Evolutionary conservation across 1,140 invertebrate species (phyloP), one percentile per base, ranked within the genome.

Genomic region (Lordiphosa stackelbergi): DNA sequence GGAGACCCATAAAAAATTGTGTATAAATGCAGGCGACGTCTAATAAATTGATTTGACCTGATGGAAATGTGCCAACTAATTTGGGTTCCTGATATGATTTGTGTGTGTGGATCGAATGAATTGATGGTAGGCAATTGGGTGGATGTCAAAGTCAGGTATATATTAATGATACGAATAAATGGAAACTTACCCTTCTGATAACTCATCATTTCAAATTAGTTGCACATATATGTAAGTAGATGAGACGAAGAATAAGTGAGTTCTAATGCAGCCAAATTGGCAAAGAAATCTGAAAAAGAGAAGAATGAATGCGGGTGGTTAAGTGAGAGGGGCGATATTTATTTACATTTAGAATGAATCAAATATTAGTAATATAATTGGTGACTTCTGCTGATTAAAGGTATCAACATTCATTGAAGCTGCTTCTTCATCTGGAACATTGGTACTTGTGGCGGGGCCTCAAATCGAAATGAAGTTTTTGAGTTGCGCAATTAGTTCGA

Each of bases 151-250:
- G 52, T 6, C 69, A 73, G 63, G 31, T 24, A 34, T 47, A 13
- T 34, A 64, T 19, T 45, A 24, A 24, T 24, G 31, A 40, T 31
- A 52, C 11, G 13, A n/a, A 16, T 1, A 46, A 8, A 12, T 36
- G 42, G 43, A 6, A 28, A 85, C 84, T 77, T 73, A 86, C 84
- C 84, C 66, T 86, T 86, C 59, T 86, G 84, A 72, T 86, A 86
- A 77, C 84, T 86, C 84, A 86, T 86, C 69, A 66, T 83, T 73
- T 47, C 55, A 62, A 63, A 69, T 73, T 62, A 63, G 43, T 54
- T 46, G 46, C 74, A 58, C 66, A 77, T 78, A 60, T 51, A 79
- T 66, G 61, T 22, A 43, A 37, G 19, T 11, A 10, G 37, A 65
- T 47, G 34, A 22, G 9, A 11, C 31, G 43, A 46, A 46, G 31